Evolutionary conservation across 2,797 vertebrate species (phyloP), one percentile per base, ranked within the genome.

Genomic region (Psittacula echo): DNA sequence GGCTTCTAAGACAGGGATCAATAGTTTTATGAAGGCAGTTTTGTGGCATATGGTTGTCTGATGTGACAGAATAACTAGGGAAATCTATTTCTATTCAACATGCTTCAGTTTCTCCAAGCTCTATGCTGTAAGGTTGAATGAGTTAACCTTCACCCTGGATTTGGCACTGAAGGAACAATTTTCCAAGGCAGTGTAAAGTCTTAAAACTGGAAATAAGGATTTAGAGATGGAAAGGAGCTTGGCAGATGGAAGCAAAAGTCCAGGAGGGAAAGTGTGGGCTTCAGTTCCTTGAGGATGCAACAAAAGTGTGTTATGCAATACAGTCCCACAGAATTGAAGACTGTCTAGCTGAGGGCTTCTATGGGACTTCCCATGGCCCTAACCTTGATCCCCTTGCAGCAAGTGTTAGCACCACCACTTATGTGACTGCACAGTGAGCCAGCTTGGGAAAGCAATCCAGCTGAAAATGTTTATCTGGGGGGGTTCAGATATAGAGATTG

Each of bases 11-110:
- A 87, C 29, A 76, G 2, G 24, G 39, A 42, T 94, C 87, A 73
- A 79, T 73, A 85, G 44, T 93, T 82, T 93, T 76, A 82, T 70
- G 64, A 68, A 87, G 47, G 47, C 27, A 89, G 24, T 72, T 93
- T 47, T 92, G 47, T 89, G 50, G 73, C 71, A 45, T 47, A 17
- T 47, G 17, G 11, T 19, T 29, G 7, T 80, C 47, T 76, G 53
- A 86, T 54, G 21, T 92, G 84, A 76, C 62, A 4, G 1, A 79
- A n/a, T 54, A 87, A 73, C 47, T 64, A 32, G 32, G n/a, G 66
- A 74, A 92, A 90, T 54, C 64, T 27, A 54, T 87, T 90, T 93
- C 64, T 87, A 67, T 79, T 83, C 42, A 85, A 39, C 64, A n/a
- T 64, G 24, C 22, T 84, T 88, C 48, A 17, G 27, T 53, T 91